Base-by-base conservation (phyloP, 1,140 invertebrate species). In the Neomicropteryx cornuta region DNA sequence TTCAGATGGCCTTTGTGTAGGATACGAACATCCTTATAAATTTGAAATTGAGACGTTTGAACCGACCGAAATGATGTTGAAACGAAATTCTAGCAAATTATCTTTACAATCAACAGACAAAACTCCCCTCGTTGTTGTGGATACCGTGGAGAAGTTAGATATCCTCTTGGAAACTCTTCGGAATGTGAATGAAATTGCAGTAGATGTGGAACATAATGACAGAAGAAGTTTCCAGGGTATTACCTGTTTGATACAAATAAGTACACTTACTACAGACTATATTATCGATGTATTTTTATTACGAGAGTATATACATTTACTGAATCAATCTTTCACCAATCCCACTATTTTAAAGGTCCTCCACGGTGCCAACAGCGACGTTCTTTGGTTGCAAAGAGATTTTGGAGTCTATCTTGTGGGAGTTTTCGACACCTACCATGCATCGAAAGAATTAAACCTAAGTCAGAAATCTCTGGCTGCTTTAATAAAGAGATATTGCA, bases 341-440 rank as follows among this genome's bases (percentile, higher is more conserved):
- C 23, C 23, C 8, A 27, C 8, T 13, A 8, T 8, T 27, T 8
- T 27, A 13, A 27, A 84, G 82, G 74, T 98, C 2, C 85, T 99
- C 49, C 96, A 99, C 58, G 95, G 95, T 24, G 85, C 88, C 1
- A 80, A 92, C 39, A 70, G 53, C 30, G 96, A 99, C 59, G 75
- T 99, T 21, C 62, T 79, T 16, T 99, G 96, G 96, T 64, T 99
- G 16, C 96, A 99, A 58, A 72, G 89, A 31, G 96, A 99, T 70
- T 79, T 98, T 38, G 87, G 89, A 0, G 47, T 99, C 0, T 99
- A 99, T 55, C 59, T 99, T 13, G 92, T 99, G 0, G 96, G 97
- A 51, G 81, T 99, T 79, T 97, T 99, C 61, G 96, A 99, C 56
- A 99, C 95, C 0, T 76, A 90, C 56, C 78, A 87, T 51, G 94